These are phyloP conservation scores for Corythucha ciliata DNA, from an alignment of 2,888 invertebrate genomes.

Conservation along the genomic window DNA sequence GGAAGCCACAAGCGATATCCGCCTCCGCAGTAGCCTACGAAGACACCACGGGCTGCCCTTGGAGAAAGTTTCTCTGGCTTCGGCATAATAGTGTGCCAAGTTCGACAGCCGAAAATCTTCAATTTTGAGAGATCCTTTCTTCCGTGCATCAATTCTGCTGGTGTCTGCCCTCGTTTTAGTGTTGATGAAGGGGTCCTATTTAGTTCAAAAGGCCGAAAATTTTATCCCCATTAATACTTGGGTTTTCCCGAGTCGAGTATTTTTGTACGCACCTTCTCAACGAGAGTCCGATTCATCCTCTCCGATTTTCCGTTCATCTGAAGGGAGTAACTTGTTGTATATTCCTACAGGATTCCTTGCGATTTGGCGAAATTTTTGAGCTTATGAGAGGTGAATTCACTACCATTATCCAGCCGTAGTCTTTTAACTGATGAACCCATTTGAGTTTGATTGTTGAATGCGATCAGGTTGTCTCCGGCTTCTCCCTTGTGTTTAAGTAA, in stretches of 20 bases:
- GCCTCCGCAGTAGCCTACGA: conserved; percentile 19
- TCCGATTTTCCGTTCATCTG: conserved; percentile 25
- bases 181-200: conserved; percentile 20
- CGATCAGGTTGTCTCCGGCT: conserved; percentile 34
- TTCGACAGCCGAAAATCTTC: conserved; percentile 28
- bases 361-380: conserved; percentile 21
- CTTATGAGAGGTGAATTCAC: conserved; percentile 26
- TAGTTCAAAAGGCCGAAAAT: conserved; percentile 31
- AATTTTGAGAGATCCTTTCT: conserved; percentile 24
- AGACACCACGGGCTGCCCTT: conserved; percentile 11
- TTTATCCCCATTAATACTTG: conserved; percentile 32
- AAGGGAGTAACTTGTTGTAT: conserved; percentile 21
- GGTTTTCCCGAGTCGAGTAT: conserved; percentile 32
- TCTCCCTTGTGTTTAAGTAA: conserved; percentile 36
- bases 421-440: conserved; percentile 33
- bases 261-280: conserved; percentile 20
- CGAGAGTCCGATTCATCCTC: conserved; percentile 25
- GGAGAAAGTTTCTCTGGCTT: conserved; percentile 21
- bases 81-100: conserved; percentile 19
- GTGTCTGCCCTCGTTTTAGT: conserved; percentile 19
- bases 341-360: conserved; percentile 24
- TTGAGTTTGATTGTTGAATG: conserved; percentile 34
- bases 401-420: conserved; percentile 34
- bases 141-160: conserved; percentile 23
- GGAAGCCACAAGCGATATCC: conserved; percentile 9